Evolutionary conservation across 2,797 vertebrate genomes (phyloP).

Genomic region (Acipenser transmontanus): DNA sequence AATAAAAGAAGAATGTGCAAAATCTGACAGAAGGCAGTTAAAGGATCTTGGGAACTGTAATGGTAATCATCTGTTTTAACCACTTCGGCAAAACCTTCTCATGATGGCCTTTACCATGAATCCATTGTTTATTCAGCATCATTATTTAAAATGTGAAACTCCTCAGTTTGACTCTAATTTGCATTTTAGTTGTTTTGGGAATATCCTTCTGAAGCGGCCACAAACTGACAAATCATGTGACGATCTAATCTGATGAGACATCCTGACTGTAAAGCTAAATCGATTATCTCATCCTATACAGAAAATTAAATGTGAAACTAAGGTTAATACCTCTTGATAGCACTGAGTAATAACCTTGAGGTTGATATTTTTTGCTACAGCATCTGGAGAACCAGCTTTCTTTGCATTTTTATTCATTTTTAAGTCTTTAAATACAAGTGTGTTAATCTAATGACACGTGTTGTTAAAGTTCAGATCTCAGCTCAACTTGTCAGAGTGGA

Average conservation of each 20-base stretch:
- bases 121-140: neutral
- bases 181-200: neutral
- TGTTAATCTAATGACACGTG: too few species aligned
- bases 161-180: neutral
- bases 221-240: neutral
- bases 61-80: neutral
- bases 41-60: constrained; percentile 3
- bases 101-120: neutral
- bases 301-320: neutral
- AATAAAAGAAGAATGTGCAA: too few species aligned
- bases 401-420: too few species aligned
- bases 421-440: too few species aligned
- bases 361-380: neutral
- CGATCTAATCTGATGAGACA: neutral
- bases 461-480: neutral
- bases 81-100: neutral
- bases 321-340: neutral
- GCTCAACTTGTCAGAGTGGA: neutral
- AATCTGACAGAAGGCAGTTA: neutral
- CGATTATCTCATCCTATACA: neutral
- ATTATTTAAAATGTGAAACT: neutral
- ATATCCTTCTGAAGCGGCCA: neutral
- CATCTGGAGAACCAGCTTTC: too few species aligned
- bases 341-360: neutral
- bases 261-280: neutral